Conservation (phyloP, 1,140 invertebrate species). For the Dendrolimus punctatus region DNA sequence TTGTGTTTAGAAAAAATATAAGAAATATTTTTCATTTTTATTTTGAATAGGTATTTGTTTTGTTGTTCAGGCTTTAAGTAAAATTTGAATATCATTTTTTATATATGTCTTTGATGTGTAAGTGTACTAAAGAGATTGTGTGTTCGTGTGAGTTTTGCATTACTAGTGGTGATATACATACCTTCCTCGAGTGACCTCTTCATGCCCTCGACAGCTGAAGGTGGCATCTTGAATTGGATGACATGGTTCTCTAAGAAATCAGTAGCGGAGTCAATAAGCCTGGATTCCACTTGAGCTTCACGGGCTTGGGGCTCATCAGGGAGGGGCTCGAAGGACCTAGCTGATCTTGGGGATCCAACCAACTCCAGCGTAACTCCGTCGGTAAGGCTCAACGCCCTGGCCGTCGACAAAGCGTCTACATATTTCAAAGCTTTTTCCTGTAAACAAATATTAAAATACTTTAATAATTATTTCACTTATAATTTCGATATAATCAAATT, state of each 20-base stretch:
- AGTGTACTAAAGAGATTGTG: neutral
- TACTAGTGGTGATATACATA: slow-evolving; percentile 27
- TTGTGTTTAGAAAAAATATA: too few relatives aligned
- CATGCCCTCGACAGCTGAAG: slow-evolving; percentile 77
- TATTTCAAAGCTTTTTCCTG: slow-evolving; percentile 63
- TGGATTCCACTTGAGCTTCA: slow-evolving; percentile 83
- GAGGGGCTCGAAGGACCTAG: slow-evolving; percentile 71
- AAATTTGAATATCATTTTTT: too few relatives aligned
- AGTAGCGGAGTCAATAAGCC: slow-evolving; percentile 80
- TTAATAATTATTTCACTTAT: too few relatives aligned
- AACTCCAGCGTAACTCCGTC: slow-evolving; percentile 82
- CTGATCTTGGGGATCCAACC: slow-evolving; percentile 72
- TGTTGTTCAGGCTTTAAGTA: too few relatives aligned
- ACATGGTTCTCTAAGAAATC: slow-evolving; percentile 85
- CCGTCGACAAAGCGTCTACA: slow-evolving; percentile 45
- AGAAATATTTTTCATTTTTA: too few relatives aligned
- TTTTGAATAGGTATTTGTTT: too few relatives aligned
- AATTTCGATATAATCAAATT: too few relatives aligned
- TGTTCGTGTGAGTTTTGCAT: neutral
- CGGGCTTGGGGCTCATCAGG: slow-evolving; percentile 79
- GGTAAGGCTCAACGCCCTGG: slow-evolving; percentile 70
- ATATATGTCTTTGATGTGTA: neutral
- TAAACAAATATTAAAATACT: slow-evolving; percentile 42
- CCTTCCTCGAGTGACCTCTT: slow-evolving; percentile 79
- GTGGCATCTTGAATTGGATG: slow-evolving; percentile 83